A percentile compares a stretch with the other conserved stretches of the same genome.
Conservation (phyloP, 1,140 invertebrate species). For the Asbolus verrucosus region DNA sequence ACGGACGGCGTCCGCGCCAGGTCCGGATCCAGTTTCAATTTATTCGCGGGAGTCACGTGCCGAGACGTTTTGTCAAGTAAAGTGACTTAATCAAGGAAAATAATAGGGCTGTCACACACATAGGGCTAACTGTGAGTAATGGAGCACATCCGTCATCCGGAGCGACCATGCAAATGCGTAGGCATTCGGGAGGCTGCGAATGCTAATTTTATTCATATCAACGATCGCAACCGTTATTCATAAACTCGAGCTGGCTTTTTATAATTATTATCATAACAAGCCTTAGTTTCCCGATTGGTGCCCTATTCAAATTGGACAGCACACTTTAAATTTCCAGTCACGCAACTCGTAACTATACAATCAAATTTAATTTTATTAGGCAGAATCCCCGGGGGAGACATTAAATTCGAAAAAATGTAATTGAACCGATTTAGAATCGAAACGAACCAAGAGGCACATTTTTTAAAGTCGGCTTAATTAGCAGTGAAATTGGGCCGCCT, state of each 20-base stretch:
- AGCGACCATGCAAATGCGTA: constrained; percentile 48
- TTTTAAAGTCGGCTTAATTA: not conserved
- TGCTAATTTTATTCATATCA: constrained; percentile 39
- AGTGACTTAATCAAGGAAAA: constrained; percentile 47
- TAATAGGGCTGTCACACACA: constrained; percentile 50
- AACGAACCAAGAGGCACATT: not conserved
- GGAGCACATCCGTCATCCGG: constrained; percentile 40
- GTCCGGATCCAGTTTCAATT: constrained; percentile 33
- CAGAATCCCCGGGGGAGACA: not conserved
- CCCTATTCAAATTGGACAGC: too few species aligned
- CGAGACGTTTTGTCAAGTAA: constrained; percentile 46
- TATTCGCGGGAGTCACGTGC: constrained; percentile 37
- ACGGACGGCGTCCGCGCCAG: constrained; percentile 22
- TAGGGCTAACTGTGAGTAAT: constrained; percentile 47
- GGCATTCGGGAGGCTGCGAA: constrained; percentile 36
- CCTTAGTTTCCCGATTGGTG: too few species aligned
- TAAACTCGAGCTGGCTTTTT: not conserved
- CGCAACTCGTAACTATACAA: not conserved
- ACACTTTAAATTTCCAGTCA: not conserved
- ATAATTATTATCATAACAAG: too few species aligned
- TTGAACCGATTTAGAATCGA: constrained; percentile 2
- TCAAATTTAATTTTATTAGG: constrained; percentile 3
- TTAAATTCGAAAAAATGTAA: not conserved
- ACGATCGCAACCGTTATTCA: constrained; percentile 25
- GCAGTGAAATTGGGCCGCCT: not conserved